phyloP scores from a whole-genome alignment of 2,797 vertebrate genomes.

The Limosa lapponica region DNA sequence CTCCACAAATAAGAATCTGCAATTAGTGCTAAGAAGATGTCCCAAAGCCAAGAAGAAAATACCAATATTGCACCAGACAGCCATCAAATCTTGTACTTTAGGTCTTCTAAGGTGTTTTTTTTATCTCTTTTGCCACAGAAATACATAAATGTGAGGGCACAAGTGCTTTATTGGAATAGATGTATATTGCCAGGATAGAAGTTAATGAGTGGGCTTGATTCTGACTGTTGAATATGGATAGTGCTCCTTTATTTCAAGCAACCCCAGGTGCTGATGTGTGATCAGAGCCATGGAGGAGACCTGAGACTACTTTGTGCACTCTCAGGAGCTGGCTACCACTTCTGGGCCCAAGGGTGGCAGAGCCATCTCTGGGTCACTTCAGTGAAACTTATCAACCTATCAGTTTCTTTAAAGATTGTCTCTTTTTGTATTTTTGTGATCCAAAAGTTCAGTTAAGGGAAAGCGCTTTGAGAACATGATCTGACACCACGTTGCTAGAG shows the following conservation, averaged over 20 bases:
- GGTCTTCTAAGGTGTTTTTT: neutral
- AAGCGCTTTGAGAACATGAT: slow-evolving; percentile 47
- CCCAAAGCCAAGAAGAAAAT: neutral
- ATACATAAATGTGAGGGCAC: neutral
- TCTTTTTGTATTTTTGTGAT: slow-evolving; percentile 3
- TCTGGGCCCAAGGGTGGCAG: neutral
- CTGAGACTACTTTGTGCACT: neutral
- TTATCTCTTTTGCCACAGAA: neutral
- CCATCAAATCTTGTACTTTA: neutral
- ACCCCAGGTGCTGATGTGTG: neutral
- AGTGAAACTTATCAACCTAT: neutral
- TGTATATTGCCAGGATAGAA: neutral
- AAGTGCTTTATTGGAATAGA: neutral
- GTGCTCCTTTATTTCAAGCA: neutral
- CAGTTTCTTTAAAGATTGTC: neutral
- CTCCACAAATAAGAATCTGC: neutral
- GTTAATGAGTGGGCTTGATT: neutral
- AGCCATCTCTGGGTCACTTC: neutral
- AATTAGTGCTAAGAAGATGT: neutral
- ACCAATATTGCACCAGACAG: neutral
- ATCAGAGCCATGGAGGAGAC: neutral
- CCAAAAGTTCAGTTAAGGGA: slow-evolving; percentile 23
- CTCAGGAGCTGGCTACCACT: neutral
- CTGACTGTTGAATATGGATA: neutral
- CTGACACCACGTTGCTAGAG: slow-evolving; percentile 15